Evolutionary conservation across 2,888 invertebrate species (phyloP), one percentile per base, ranked within the genome.

Genomic region (Drosophila cracens): DNA sequence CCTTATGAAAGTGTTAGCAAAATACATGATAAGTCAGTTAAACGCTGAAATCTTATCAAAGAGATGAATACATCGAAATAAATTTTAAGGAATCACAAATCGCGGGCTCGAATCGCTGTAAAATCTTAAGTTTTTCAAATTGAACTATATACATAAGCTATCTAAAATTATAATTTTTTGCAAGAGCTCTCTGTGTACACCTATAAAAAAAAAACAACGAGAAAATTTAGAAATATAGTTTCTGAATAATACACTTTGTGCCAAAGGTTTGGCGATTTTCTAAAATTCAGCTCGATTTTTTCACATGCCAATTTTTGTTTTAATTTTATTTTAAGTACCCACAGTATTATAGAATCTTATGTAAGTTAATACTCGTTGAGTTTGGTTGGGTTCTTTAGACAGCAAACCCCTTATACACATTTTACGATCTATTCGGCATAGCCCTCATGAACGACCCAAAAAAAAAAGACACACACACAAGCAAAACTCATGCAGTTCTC

Each of bases 401-500:
- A 21, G 5, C 21, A 36, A 11, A 2, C 4, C 25, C 1, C 10
- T 54, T 36, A 6, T 16, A 25, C 11, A 33, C 6, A 27, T 40
- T 27, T 27, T 7, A 16, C 16, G 4, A 27, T 13, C 5, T 8
- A 51, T 18, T 52, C 27, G 5, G 6, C 33, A 6, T 46, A 36
- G 25, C 31, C n/a, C 31, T 21, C 13, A 8, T 2, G 1, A 36
- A 18, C 6, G 21, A 18, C 48, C 25, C 33, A 40, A 21, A 40
- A 46, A 49, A 49, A 18, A 38, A 13, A 34, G 0, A 36, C 16
- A 36, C 36, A 38, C 21, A 53, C 46, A 48, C 29, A 33, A 58
- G 49, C 27, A 60, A 49, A 76, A 62, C 34, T 61, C 70, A 64
- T 33, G 46, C 57, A 46, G 25, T 52, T 51, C 48, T 48, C 51